These are phyloP conservation scores for Luffia ferchaultella DNA, from an alignment of 2,888 invertebrate genomes.

Conservation along the genomic window DNA sequence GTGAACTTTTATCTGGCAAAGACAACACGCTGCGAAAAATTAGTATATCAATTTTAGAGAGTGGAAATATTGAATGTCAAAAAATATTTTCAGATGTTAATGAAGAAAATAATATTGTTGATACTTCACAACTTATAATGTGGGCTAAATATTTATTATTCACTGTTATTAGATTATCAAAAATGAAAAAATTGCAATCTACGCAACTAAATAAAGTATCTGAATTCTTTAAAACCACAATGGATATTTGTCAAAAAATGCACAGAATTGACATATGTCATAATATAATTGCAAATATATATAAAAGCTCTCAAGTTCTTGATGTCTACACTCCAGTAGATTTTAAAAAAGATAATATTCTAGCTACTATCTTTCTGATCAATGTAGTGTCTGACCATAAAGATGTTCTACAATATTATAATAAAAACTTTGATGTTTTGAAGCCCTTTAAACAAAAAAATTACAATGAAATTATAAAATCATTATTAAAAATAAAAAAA, in stretches of 20 bases:
- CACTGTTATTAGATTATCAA: conserved; percentile 37
- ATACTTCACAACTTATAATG: conserved; percentile 40
- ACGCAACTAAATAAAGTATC: conserved; percentile 30
- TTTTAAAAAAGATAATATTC: conserved; percentile 28
- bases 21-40: conserved; percentile 37
- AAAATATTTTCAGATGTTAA: conserved; percentile 33
- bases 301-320: conserved; percentile 44
- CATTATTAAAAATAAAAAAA: conserved; percentile 52
- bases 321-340: conserved; percentile 44
- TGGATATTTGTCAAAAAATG: conserved; percentile 32
- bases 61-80: conserved; percentile 29
- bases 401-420: conserved; percentile 36
- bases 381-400: conserved; percentile 31
- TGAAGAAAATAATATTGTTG: conserved; percentile 22
- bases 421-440: conserved; percentile 37
- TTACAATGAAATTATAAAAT: conserved; percentile 44
- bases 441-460: conserved; percentile 64
- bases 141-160: conserved; percentile 53
- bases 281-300: conserved; percentile 32
- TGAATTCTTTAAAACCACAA: conserved; percentile 34
- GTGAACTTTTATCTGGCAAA: conserved; percentile 32
- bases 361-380: conserved; percentile 41
- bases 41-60: conserved; percentile 44
- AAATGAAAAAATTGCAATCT: conserved; percentile 30
- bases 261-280: conserved; percentile 36